Conservation (phyloP, 2,888 invertebrate genomes). For the Bimastos eiseni region DNA sequence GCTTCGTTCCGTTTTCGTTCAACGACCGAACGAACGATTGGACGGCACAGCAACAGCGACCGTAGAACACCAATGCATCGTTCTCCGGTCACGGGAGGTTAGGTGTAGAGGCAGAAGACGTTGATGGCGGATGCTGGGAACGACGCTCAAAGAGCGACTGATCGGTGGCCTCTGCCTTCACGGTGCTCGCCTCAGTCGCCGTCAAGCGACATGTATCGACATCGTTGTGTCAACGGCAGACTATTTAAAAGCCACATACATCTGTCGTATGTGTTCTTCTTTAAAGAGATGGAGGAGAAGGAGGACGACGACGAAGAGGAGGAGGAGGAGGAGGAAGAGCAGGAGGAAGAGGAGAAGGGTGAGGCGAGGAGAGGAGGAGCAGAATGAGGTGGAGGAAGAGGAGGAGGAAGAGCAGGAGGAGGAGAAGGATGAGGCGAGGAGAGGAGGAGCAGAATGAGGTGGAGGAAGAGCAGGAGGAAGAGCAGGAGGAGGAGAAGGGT, state of each 20-base stretch:
- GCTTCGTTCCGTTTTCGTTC: neutral
- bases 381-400: too few relatives aligned
- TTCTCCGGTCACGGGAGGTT: neutral
- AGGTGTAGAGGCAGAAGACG: too few relatives aligned
- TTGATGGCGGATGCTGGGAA: neutral
- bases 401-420: too few relatives aligned
- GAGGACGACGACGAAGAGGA: too few relatives aligned
- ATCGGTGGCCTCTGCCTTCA: neutral
- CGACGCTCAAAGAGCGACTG: neutral
- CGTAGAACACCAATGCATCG: neutral
- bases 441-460: too few relatives aligned
- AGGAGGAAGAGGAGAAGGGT: too few relatives aligned
- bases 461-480: neutral
- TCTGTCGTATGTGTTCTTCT: neutral
- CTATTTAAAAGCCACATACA: neutral
- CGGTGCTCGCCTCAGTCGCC: neutral
- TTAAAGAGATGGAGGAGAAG: neutral
- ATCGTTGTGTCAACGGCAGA: neutral
- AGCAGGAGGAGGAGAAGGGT: neutral
- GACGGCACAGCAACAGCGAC: neutral
- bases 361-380: too few relatives aligned
- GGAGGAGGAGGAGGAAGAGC: too few relatives aligned
- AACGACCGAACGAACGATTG: neutral
- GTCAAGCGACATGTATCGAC: neutral
- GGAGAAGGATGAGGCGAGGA: too few relatives aligned